Evolutionary conservation across 1,140 invertebrate genomes (phyloP).

Genomic region (Prorops nasuta): DNA sequence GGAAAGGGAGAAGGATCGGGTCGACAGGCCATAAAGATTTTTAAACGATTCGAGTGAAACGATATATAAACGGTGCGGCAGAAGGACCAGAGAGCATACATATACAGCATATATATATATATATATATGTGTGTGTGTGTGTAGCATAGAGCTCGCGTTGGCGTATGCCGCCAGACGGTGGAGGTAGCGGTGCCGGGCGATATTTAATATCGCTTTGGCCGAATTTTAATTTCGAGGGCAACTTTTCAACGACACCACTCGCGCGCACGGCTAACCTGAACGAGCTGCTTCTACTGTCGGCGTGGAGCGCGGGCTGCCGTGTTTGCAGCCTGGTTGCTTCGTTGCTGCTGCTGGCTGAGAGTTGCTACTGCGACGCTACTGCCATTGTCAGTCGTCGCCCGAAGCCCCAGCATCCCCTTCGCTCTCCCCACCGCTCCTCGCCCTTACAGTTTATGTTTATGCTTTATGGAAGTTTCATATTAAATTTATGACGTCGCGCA

Average conservation of each 20-base stretch:
- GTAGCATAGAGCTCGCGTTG: no score
- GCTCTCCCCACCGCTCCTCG: constrained; percentile 1
- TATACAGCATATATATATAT: no score
- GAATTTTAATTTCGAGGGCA: constrained; percentile 31
- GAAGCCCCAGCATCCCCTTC: not conserved
- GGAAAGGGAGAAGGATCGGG: no score
- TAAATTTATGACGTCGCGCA: constrained; percentile 39
- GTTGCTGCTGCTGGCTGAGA: no score
- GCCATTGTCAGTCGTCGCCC: constrained; percentile 35
- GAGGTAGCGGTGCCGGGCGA: constrained; percentile 1
- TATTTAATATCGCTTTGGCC: constrained; percentile 23
- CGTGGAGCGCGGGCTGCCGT: no score
- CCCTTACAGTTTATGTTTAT: constrained; percentile 33
- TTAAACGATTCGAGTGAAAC: not conserved
- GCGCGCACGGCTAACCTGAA: no score
- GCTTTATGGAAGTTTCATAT: constrained; percentile 44
- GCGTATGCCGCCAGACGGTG: constrained; percentile 1
- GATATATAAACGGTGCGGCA: not conserved
- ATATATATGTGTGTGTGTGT: no score
- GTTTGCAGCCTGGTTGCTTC: no score
- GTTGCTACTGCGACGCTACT: no score
- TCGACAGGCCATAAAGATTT: no score
- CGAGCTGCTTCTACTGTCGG: not conserved
- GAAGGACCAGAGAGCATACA: no score
- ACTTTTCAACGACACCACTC: constrained; percentile 25